phyloP scores from a whole-genome alignment of 2,113 vertebrate species.

The Varanus komodoensis region DNA sequence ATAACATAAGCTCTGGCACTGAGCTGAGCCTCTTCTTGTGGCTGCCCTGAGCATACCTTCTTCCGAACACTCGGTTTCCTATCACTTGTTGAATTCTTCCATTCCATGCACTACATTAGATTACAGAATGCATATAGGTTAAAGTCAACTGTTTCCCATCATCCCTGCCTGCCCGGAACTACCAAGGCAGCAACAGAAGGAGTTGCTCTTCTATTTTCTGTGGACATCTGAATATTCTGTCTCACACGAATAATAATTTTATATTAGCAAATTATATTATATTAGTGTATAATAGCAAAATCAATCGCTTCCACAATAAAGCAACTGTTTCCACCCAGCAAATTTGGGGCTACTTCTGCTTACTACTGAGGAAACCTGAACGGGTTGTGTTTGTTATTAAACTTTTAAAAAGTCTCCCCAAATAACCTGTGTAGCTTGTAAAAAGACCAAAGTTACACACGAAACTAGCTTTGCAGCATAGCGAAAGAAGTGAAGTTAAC shows the following conservation, averaged over 20 bases:
- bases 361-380: background rate
- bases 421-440: conserved; percentile 42
- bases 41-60: background rate
- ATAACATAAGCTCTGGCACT: too few species aligned
- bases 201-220: background rate
- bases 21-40: background rate
- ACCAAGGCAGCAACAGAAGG: background rate
- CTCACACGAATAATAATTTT: conserved; percentile 21
- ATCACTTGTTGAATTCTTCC: background rate
- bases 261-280: too few species aligned
- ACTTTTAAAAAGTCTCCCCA: conserved; percentile 43
- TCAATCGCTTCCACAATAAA: conserved; percentile 39
- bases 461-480: conserved; percentile 59
- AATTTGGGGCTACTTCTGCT: background rate
- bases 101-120: background rate
- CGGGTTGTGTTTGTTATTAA: background rate
- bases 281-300: conserved; percentile 23
- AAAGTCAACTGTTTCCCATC: too few species aligned
- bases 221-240: background rate
- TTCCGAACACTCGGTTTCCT: background rate
- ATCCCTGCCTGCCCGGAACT: too few species aligned
- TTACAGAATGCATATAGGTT: background rate
- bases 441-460: conserved; percentile 57
- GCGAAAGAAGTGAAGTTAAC: conserved; percentile 52
- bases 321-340: background rate